Conservation (phyloP, 2,797 vertebrate genomes). For the Mallotus villosus region DNA sequence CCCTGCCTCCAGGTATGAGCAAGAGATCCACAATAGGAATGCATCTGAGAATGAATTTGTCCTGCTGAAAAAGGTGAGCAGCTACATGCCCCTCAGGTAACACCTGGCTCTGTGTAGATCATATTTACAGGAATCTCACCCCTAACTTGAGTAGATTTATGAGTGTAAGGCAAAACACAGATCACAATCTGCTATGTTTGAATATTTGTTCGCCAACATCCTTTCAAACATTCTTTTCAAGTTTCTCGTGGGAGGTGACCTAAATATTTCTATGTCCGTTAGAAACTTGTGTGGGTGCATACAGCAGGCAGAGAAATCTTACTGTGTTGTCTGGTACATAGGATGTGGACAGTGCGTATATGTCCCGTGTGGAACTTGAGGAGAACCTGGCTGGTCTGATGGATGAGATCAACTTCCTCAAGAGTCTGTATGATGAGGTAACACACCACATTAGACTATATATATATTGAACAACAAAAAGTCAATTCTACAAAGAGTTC, state of each 20-base stretch:
- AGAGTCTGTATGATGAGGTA: conserved; percentile 77
- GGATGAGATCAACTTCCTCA: conserved; percentile 77
- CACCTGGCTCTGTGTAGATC: background rate
- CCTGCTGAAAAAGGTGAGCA: conserved; percentile 79
- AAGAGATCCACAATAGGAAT: conserved; percentile 76
- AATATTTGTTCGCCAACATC: background rate
- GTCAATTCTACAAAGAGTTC: background rate
- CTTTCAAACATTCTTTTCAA: background rate
- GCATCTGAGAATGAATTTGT: conserved; percentile 83
- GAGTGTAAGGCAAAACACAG: background rate
- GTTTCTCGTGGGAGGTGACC: no score
- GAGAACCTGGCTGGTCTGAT: conserved; percentile 56
- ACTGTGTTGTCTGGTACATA: conserved; percentile 43
- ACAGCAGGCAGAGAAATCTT: background rate
- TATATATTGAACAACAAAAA: background rate
- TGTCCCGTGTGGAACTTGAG: conserved; percentile 73
- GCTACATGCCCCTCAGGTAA: background rate
- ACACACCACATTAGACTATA: background rate
- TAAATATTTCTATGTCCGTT: background rate
- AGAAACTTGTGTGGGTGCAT: background rate
- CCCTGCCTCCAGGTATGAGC: conserved; percentile 78
- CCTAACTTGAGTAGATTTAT: background rate
- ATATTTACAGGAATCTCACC: background rate
- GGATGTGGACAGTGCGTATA: conserved; percentile 79
- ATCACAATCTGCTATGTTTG: background rate